Conservation (phyloP, 2,113 vertebrate species). For the Eira barbara region DNA sequence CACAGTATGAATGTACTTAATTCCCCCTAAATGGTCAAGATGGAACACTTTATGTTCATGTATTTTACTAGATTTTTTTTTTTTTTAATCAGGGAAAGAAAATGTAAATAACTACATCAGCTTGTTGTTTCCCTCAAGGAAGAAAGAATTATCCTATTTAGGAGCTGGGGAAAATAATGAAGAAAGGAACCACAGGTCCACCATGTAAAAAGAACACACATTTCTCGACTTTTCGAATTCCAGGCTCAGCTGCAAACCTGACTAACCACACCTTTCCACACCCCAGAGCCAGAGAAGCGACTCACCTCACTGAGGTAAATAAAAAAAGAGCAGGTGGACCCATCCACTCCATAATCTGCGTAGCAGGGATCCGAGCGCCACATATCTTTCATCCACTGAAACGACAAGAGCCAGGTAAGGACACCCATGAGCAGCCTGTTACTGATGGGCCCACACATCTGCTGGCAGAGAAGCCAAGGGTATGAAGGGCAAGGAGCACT, state of each 20-base stretch:
- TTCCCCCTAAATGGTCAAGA: neutral
- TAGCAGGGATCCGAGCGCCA: constrained; percentile 98
- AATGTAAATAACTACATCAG: neutral
- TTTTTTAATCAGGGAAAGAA: neutral
- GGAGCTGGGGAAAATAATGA: neutral
- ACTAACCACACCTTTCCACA: rapidly evolving
- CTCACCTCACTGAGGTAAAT: constrained; percentile 99
- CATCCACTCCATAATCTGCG: constrained; percentile 94
- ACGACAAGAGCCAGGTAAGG: constrained; percentile 44
- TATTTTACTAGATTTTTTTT: neutral
- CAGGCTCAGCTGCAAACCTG: neutral
- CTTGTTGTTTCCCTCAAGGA: neutral
- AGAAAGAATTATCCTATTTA: neutral
- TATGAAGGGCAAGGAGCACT: rapidly evolving
- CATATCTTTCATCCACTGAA: constrained; percentile 99
- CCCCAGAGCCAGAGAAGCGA: neutral
- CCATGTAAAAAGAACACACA: neutral
- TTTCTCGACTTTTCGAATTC: neutral
- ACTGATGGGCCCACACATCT: rapidly evolving
- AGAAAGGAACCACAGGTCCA: neutral
- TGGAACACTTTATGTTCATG: neutral
- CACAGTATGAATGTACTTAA: neutral
- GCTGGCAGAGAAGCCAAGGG: neutral
- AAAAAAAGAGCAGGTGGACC: constrained; percentile 96
- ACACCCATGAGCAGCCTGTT: neutral